Base-by-base conservation (phyloP, 2,113 vertebrate species). In the Pristiophorus japonicus region DNA sequence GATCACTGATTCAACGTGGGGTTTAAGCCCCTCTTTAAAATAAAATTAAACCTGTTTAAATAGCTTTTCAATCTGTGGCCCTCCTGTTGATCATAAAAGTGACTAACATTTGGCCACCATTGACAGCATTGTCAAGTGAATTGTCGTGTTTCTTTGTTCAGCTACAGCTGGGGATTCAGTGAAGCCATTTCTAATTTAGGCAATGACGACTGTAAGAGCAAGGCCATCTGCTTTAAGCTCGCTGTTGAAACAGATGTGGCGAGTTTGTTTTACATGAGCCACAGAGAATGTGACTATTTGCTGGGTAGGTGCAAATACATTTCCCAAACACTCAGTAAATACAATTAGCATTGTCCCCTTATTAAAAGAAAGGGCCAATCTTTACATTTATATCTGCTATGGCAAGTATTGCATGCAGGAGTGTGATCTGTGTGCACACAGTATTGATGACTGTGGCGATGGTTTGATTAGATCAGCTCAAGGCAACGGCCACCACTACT, bases 61-160 rank as follows among this genome's bases (percentile, higher is more conserved):
- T 81, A 42, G 70, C 38, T 81, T 42, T 42, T n/a, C 78, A 81
- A 45, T 81, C 78, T 81, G 78, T 42, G 38, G 78, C 38, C 20
- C 16, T 42, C 45, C 78, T 81, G 78, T 81, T 81, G 45, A 81
- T 81, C 78, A 45, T 81, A 45, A 81, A 81, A 81, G 78, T 81
- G 45, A 81, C 16, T 45, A 81, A 81, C 78, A 81, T 81, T 81
- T 55, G 47, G 2, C 85, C 85, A 88, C 20, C 78, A 81, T 38
- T 81, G 38, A 81, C 78, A 81, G 78, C 78, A 81, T 81, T 81
- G 78, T 81, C 78, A 81, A 42, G 78, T 45, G 96, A 96, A 97
- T 97, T 97, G 97, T 97, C 96, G 96, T 94, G 96, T 55, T 45
- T 95, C 14, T n/a, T 66, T 42, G 30, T 66, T 92, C 1, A 65